These are phyloP conservation scores for Chaitophorus viminalis DNA, from an alignment of 2,888 invertebrate genomes.

Conservation along the genomic window DNA sequence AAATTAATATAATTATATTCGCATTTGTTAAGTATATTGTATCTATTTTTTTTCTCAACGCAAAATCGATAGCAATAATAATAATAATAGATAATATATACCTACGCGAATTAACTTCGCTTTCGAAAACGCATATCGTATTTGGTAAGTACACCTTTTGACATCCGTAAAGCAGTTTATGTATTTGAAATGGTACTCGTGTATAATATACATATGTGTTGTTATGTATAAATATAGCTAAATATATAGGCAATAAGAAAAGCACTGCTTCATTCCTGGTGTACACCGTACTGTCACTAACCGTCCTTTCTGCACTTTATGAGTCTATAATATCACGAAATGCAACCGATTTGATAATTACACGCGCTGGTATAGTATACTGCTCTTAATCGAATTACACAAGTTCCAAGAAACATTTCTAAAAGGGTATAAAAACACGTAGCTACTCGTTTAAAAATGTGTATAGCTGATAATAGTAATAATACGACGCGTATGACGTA, in stretches of 20 bases:
- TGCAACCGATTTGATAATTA: not conserved
- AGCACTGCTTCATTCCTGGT: not conserved
- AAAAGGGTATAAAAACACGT: not conserved
- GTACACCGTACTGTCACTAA: not conserved
- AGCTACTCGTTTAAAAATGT: not conserved
- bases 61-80: not conserved
- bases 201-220: not conserved
- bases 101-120: not conserved
- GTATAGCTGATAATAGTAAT: not conserved
- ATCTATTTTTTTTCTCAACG: not conserved
- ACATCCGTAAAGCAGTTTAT: not conserved
- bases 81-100: not conserved
- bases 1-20: constrained; percentile 19
- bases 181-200: not conserved
- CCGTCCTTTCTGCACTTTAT: not conserved
- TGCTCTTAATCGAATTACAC: not conserved
- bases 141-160: not conserved
- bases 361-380: not conserved
- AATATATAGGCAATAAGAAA: not conserved
- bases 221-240: not conserved
- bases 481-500: too few species aligned
- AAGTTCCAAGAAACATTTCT: not conserved
- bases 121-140: not conserved
- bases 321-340: not conserved
- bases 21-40: not conserved